Conservation (phyloP, 1,140 invertebrate genomes). For the Mercenaria mercenaria region DNA sequence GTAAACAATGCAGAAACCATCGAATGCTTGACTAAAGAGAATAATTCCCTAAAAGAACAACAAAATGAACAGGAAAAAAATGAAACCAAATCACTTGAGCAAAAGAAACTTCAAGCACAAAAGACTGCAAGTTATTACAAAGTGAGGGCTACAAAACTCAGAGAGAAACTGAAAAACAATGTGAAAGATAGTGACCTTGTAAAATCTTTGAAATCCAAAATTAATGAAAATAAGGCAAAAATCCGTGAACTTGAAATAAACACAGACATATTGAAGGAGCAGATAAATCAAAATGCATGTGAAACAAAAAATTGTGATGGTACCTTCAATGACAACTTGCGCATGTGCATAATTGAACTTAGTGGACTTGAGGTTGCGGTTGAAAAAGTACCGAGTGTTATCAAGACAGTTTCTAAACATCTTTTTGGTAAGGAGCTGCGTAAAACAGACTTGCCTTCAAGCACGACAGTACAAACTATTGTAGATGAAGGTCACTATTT, state of each 20-base stretch:
- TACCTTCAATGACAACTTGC: too few species aligned
- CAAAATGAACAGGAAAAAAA: not conserved
- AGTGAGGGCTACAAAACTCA: not conserved
- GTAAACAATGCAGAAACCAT: not conserved
- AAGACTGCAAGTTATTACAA: not conserved
- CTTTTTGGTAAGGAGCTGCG: conserved; percentile 24
- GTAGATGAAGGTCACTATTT: conserved; percentile 66
- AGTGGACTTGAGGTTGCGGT: conserved; percentile 44
- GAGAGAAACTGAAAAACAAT: not conserved
- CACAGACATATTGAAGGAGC: not conserved
- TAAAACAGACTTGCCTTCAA: conserved; percentile 29
- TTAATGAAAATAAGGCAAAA: not conserved
- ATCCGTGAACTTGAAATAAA: not conserved
- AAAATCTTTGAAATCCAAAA: not conserved
- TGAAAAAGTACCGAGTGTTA: conserved; percentile 60
- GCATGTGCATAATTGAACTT: conserved; percentile 6
- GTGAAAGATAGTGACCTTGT: not conserved
- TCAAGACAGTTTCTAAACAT: conserved; percentile 50
- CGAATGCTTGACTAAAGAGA: not conserved
- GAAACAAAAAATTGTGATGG: not conserved
- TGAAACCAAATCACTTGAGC: not conserved
- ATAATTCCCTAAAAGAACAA: not conserved
- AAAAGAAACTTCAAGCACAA: not conserved
- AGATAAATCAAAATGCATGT: not conserved
- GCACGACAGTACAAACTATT: conserved; percentile 52